Percentiles rank a stretch among this genome's conserved stretches.
Evolutionary conservation across 1,140 invertebrate species (phyloP).

Genomic region (Drosophila willistoni): DNA sequence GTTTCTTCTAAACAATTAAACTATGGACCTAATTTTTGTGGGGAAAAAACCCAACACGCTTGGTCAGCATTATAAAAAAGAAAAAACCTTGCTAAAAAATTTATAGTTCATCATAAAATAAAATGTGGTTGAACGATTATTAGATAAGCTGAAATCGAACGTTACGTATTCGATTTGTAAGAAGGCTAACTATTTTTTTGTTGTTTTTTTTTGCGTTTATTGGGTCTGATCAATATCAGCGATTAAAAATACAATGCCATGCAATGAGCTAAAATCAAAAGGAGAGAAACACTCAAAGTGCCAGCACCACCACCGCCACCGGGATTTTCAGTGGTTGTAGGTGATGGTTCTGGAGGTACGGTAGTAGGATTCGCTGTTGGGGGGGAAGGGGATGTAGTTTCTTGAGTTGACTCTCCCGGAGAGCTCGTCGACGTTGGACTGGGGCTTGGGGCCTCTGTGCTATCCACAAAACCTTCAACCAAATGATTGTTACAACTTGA

Average conservation of each 20-base stretch:
- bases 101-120: conserved; percentile 51
- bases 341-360: conserved; percentile 7
- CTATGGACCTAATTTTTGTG: conserved; percentile 2
- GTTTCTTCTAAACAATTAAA: background rate
- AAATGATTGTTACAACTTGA: conserved; percentile 52
- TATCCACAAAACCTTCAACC: conserved; percentile 10
- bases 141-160: conserved; percentile 52
- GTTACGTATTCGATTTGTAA: conserved; percentile 44
- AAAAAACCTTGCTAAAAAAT: conserved; percentile 8
- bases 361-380: conserved; percentile 2
- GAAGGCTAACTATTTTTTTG: conserved; percentile 20
- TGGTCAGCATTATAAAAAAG: conserved; percentile 1
- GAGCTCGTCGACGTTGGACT: background rate
- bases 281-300: conserved; percentile 32
- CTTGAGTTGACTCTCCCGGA: conserved; percentile 8
- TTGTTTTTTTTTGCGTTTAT: conserved; percentile 52
- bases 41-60: background rate
- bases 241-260: conserved; percentile 41
- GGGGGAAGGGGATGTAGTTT: conserved; percentile 9
- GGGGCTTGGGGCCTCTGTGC: conserved; percentile 22
- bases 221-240: background rate
- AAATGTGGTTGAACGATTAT: conserved; percentile 44
- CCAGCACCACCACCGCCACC: conserved; percentile 30
- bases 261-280: conserved; percentile 48
- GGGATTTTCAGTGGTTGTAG: conserved; percentile 54